Percentiles rank a stretch among this genome's conserved stretches.
Conservation (phyloP, 2,113 vertebrate species). For the Craseonycteris thonglongyai region DNA sequence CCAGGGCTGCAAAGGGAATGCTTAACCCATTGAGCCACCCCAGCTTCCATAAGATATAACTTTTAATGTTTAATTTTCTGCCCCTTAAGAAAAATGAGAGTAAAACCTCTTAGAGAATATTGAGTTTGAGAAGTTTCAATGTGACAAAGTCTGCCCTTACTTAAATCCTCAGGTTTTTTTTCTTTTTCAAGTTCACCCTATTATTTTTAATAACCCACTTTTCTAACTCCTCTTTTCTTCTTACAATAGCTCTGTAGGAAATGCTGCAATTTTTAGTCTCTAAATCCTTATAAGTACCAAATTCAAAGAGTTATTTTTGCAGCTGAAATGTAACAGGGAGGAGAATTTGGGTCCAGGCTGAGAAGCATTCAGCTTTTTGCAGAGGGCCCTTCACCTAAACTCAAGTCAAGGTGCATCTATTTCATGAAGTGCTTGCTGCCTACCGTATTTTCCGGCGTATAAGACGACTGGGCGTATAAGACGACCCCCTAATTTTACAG, state of each 20-base stretch:
- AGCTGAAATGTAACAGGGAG: conserved; percentile 14
- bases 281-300: conserved; percentile 56
- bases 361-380: background rate
- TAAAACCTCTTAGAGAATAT: background rate
- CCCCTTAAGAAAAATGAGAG: background rate
- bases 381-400: background rate
- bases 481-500: too few relatives aligned
- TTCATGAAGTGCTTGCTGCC: background rate
- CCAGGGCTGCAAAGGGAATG: too few relatives aligned
- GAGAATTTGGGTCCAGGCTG: background rate
- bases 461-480: too few relatives aligned
- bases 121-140: background rate
- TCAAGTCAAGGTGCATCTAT: too few relatives aligned
- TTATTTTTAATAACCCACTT: conserved; percentile 63
- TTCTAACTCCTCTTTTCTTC: conserved; percentile 23
- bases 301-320: conserved; percentile 68
- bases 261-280: conserved; percentile 66
- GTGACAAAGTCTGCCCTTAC: background rate
- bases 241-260: conserved; percentile 60
- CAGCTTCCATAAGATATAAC: too few relatives aligned
- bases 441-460: too few relatives aligned
- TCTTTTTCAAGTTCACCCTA: conserved; percentile 39
- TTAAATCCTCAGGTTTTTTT: background rate
- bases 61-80: background rate
- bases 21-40: too few relatives aligned